phyloP scores from a whole-genome alignment of 2,797 vertebrate genomes.

The Eurystomus glaucurus region DNA sequence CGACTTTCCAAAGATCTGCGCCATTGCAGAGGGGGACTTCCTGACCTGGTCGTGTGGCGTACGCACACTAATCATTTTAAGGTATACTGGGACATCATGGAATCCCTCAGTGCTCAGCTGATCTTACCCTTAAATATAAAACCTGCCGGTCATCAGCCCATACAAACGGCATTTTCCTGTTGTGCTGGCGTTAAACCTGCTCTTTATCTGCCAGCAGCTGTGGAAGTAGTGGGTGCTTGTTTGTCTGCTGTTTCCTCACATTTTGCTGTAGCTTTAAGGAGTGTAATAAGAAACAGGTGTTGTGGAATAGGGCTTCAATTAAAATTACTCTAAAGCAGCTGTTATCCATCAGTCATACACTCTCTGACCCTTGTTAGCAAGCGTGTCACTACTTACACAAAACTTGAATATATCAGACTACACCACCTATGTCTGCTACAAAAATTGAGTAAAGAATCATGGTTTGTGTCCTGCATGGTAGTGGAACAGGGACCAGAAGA shows the following conservation, averaged over 20 bases:
- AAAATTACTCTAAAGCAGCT: background rate
- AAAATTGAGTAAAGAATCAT: accelerated
- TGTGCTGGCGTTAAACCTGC: background rate
- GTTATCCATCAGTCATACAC: background rate
- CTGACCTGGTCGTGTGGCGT: slow-evolving; percentile 96
- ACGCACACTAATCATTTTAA: slow-evolving; percentile 84
- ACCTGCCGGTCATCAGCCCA: background rate
- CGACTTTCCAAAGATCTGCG: slow-evolving; percentile 91
- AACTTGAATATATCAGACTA: background rate
- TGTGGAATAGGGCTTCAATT: background rate
- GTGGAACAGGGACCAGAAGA: background rate
- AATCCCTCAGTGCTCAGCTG: accelerated
- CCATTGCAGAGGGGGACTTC: slow-evolving; percentile 92
- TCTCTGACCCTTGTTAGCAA: background rate
- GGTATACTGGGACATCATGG: slow-evolving; percentile 76
- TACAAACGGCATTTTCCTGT: accelerated
- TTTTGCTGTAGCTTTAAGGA: background rate
- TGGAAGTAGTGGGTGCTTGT: accelerated
- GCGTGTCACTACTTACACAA: background rate
- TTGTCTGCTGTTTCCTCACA: background rate
- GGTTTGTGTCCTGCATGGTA: background rate
- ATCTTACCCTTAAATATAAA: background rate
- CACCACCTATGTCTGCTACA: background rate
- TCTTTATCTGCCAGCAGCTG: background rate
- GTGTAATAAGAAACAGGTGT: accelerated